Conservation (phyloP, 1,140 invertebrate genomes). For the Lineus longissimus region DNA sequence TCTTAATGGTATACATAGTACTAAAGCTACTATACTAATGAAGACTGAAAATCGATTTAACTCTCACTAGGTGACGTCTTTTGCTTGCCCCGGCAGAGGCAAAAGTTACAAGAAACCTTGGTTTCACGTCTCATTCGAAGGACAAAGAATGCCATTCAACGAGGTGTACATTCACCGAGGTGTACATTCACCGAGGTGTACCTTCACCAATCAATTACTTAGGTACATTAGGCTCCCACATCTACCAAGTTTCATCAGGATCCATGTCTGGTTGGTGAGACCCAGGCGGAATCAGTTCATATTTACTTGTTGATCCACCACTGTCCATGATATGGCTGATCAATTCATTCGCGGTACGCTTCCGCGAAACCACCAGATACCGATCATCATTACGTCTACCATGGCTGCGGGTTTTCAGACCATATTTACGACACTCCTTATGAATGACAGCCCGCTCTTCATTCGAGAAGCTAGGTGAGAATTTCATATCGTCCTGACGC, state of each 20-base stretch:
- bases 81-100: too few relatives aligned
- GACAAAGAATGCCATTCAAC: too few relatives aligned
- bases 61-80: too few relatives aligned
- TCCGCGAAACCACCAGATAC: slow-evolving; percentile 57
- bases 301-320: slow-evolving; percentile 50
- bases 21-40: too few relatives aligned
- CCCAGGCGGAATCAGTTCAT: slow-evolving; percentile 48
- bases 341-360: slow-evolving; percentile 39
- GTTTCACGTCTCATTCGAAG: too few relatives aligned
- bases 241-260: not conserved
- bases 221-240: too few relatives aligned
- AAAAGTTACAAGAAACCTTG: too few relatives aligned
- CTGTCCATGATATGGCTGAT: slow-evolving; percentile 41
- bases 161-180: too few relatives aligned
- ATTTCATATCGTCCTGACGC: slow-evolving; percentile 60
- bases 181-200: too few relatives aligned
- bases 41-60: too few relatives aligned
- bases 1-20: too few relatives aligned
- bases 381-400: slow-evolving; percentile 53
- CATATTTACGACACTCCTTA: slow-evolving; percentile 43
- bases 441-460: slow-evolving; percentile 70
- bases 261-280: not conserved
- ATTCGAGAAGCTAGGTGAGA: slow-evolving; percentile 66
- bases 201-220: too few relatives aligned
- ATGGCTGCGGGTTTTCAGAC: slow-evolving; percentile 61